These are phyloP conservation scores for Junco hyemalis DNA, from an alignment of 2,113 vertebrate species.

Conservation along the genomic window DNA sequence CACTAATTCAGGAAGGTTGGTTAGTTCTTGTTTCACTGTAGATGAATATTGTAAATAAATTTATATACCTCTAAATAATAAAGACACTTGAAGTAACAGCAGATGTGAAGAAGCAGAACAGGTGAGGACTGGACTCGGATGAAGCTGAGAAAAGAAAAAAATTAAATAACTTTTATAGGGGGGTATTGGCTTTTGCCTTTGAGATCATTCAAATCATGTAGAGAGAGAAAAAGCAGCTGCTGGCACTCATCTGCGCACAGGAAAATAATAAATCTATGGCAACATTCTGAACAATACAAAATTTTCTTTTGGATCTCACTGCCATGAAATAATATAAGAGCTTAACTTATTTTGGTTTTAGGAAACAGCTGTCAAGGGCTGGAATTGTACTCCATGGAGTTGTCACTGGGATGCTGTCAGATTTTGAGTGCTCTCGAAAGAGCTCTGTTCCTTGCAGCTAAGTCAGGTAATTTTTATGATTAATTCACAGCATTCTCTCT, in stretches of 20 bases:
- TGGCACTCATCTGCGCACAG: fast-evolving
- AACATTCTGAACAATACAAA: background rate
- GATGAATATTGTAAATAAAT: background rate
- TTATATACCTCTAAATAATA: background rate
- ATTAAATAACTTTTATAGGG: background rate
- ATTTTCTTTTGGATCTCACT: background rate
- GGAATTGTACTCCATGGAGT: background rate
- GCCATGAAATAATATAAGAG: background rate
- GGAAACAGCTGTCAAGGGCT: background rate
- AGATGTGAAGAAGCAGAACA: background rate
- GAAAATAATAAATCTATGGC: background rate
- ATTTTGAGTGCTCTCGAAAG: background rate
- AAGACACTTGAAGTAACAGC: background rate
- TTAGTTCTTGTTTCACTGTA: background rate
- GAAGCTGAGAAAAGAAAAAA: background rate
- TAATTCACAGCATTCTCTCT: background rate
- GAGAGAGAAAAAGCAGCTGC: background rate
- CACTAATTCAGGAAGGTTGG: background rate
- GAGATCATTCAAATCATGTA: background rate
- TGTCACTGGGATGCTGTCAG: background rate
- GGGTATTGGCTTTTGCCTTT: background rate
- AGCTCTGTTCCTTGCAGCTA: background rate
- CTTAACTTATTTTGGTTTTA: background rate
- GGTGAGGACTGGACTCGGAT: background rate
- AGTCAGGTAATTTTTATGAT: background rate